Percentiles rank a stretch among this genome's conserved stretches.
phyloP scores from a whole-genome alignment of 2,888 invertebrate species.

The Thecocarcelia acutangulata region DNA sequence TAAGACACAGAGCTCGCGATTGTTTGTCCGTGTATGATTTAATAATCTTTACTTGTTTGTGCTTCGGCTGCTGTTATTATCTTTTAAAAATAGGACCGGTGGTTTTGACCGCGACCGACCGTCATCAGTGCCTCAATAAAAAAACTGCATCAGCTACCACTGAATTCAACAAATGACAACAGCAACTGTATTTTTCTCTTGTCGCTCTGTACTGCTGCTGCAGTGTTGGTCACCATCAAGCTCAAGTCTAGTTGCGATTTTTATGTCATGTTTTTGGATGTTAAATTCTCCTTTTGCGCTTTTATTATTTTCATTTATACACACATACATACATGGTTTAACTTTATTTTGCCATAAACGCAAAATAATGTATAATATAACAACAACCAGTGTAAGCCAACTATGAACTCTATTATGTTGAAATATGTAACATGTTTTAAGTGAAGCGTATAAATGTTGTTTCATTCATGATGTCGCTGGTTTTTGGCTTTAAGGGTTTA shows the following conservation, averaged over 20 bases:
- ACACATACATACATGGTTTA: conserved; percentile 9
- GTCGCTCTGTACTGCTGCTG: neutral
- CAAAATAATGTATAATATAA: conserved; percentile 3
- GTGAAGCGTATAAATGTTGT: conserved; percentile 57
- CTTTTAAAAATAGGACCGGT: conserved; percentile 7
- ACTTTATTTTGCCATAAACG: conserved; percentile 38
- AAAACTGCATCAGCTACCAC: conserved; percentile 26
- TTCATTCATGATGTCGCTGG: conserved; percentile 25
- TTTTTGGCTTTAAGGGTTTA: conserved; percentile 6
- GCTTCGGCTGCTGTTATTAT: conserved; percentile 16
- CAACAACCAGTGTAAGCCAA: neutral
- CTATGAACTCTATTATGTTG: conserved; percentile 33
- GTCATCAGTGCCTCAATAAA: conserved; percentile 41
- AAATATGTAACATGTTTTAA: conserved; percentile 16
- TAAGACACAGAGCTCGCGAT: neutral
- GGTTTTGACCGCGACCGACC: conserved; percentile 33
- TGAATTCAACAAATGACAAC: neutral
- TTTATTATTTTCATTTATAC: conserved; percentile 28
- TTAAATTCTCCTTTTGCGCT: neutral
- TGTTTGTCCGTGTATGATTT: conserved; percentile 10
- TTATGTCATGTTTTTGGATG: conserved; percentile 28
- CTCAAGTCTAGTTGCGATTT: conserved; percentile 47
- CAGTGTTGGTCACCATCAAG: conserved; percentile 25
- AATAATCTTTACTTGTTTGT: conserved; percentile 25
- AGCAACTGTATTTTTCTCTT: neutral